Percentiles rank a stretch among this genome's conserved stretches.
phyloP scores from a whole-genome alignment of 2,113 vertebrate genomes.

The Podarcis raffonei region DNA sequence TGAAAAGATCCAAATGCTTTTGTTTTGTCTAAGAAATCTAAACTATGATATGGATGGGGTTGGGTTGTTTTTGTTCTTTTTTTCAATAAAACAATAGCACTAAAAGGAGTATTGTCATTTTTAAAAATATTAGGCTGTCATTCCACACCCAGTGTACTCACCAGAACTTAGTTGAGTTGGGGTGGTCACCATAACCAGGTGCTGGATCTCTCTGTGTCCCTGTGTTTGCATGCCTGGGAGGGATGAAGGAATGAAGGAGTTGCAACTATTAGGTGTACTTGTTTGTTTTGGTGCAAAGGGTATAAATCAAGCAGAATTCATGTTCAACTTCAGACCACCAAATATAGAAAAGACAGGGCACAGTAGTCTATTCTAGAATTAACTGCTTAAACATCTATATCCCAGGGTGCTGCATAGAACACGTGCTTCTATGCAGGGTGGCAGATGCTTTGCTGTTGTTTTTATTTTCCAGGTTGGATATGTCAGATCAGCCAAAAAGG shows the following conservation, averaged over 20 bases:
- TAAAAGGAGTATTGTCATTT: slow-evolving; percentile 57
- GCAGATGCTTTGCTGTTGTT: slow-evolving; percentile 53
- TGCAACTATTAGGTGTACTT: slow-evolving; percentile 50
- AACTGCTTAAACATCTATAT: slow-evolving; percentile 42
- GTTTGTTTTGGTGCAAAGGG: slow-evolving; percentile 33
- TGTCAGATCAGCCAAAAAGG: slow-evolving; percentile 39
- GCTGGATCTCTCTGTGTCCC: slow-evolving; percentile 25
- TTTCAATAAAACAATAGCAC: slow-evolving; percentile 78
- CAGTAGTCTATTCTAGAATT: slow-evolving; percentile 49
- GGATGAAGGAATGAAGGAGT: slow-evolving; percentile 37
- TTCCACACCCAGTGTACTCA: neutral
- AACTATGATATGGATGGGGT: slow-evolving; percentile 54
- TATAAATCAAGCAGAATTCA: slow-evolving; percentile 39
- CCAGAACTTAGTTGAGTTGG: neutral
- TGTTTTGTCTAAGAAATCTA: slow-evolving; percentile 60
- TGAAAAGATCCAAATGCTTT: slow-evolving; percentile 49
- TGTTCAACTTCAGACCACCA: slow-evolving; percentile 38
- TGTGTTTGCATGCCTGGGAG: slow-evolving; percentile 41
- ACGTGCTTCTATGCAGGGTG: slow-evolving; percentile 1
- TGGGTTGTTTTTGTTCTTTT: slow-evolving; percentile 56
- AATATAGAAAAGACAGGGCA: slow-evolving; percentile 37
- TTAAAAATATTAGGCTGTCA: slow-evolving; percentile 40
- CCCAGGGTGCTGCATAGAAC: slow-evolving; percentile 24
- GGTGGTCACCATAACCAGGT: neutral
- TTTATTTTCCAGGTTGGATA: slow-evolving; percentile 44